phyloP scores from a whole-genome alignment of 2,888 invertebrate genomes.

The Deilephila porcellus region DNA sequence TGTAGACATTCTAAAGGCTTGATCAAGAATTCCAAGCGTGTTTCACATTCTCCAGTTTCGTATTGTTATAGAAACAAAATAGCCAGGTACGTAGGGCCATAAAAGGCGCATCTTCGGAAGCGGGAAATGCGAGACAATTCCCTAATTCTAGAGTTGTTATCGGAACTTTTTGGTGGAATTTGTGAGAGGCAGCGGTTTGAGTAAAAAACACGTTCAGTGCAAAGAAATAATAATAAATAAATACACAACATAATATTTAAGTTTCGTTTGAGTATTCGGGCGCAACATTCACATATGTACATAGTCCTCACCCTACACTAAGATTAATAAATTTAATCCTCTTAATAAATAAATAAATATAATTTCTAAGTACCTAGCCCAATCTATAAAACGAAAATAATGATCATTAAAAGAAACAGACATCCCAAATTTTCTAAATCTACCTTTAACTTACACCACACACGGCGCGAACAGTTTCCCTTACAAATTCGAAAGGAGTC shows the following conservation, averaged over 20 bases:
- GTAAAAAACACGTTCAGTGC: neutral
- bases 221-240: too few species aligned
- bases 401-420: too few species aligned
- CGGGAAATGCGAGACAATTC: conserved; percentile 33
- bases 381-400: too few species aligned
- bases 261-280: too few species aligned
- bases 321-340: too few species aligned
- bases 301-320: too few species aligned
- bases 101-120: conserved; percentile 29
- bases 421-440: neutral
- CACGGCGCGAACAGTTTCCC: conserved; percentile 26
- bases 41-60: neutral
- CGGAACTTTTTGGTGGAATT: neutral
- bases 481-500: conserved; percentile 44
- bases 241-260: too few species aligned
- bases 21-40: neutral
- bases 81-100: conserved; percentile 18
- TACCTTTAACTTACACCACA: too few species aligned
- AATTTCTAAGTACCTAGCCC: too few species aligned
- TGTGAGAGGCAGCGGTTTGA: neutral
- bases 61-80: neutral
- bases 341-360: too few species aligned
- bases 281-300: too few species aligned
- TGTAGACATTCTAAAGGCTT: neutral
- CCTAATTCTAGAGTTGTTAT: conserved; percentile 35